Evolutionary conservation across 2,888 invertebrate genomes (phyloP).

Genomic region (Elysia crispata): DNA sequence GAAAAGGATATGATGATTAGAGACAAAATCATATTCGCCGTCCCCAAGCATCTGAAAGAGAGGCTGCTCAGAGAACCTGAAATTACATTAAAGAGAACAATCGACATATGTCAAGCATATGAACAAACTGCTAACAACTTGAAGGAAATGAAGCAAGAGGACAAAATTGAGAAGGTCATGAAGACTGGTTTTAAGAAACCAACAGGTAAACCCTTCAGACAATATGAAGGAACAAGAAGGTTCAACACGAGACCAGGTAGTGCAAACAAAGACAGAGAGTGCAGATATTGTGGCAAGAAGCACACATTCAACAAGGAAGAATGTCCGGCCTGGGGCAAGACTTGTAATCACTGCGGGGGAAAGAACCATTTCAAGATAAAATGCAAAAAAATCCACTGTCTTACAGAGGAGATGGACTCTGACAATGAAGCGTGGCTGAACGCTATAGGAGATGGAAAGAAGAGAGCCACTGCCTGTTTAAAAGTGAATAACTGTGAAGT

Average conservation of each 20-base stretch:
- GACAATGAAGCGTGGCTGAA: conserved; percentile 3
- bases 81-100: neutral
- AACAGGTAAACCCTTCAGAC: too few relatives aligned
- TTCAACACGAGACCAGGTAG: too few relatives aligned
- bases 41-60: neutral
- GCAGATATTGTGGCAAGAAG: neutral
- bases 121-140: neutral
- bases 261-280: too few relatives aligned
- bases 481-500: neutral
- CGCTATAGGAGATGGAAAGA: neutral
- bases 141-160: neutral
- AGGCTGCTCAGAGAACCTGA: neutral
- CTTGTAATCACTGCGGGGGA: neutral
- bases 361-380: neutral
- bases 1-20: neutral
- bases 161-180: neutral
- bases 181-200: too few relatives aligned
- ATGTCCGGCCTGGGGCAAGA: neutral
- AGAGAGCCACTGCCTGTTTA: neutral
- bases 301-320: neutral
- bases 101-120: conserved; percentile 13
- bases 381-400: neutral
- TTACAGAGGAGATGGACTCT: neutral
- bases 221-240: too few relatives aligned
- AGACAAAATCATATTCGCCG: neutral